Evolutionary conservation across 2,888 invertebrate species (phyloP).

Genomic region (Endotricha flammealis): DNA sequence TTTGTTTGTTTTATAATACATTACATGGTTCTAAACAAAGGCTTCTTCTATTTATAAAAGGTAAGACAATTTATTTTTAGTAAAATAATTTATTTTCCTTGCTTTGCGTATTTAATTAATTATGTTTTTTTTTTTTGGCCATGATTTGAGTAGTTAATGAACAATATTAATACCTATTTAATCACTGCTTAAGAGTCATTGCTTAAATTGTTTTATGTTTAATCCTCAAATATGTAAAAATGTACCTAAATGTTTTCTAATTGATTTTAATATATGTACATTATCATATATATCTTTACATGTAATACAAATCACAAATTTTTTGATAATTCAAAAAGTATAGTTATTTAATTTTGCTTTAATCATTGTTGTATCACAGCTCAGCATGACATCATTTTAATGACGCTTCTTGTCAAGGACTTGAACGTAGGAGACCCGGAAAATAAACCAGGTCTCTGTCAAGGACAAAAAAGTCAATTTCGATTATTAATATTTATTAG

Average conservation of each 20-base stretch:
- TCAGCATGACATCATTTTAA: slow-evolving; percentile 24
- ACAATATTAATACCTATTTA: too few species aligned
- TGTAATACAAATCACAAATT: too few species aligned
- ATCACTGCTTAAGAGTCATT: too few species aligned
- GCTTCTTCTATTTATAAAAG: slow-evolving; percentile 40
- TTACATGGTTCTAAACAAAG: slow-evolving; percentile 30
- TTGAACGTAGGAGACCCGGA: slow-evolving; percentile 11
- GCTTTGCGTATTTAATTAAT: neutral
- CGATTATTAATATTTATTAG: too few species aligned
- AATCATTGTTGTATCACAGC: too few species aligned
- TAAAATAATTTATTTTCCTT: neutral
- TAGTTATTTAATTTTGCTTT: too few species aligned
- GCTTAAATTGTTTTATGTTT: neutral
- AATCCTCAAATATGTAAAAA: too few species aligned
- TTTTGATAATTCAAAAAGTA: too few species aligned
- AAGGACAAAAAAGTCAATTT: slow-evolving; percentile 15
- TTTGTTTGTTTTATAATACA: slow-evolving; percentile 36
- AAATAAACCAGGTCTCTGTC: slow-evolving; percentile 5
- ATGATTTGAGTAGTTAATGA: too few species aligned
- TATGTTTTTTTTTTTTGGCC: too few species aligned
- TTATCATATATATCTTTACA: too few species aligned
- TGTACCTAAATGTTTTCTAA: neutral
- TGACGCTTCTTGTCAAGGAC: slow-evolving; percentile 20
- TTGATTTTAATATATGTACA: neutral
- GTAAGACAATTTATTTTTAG: slow-evolving; percentile 31